These are phyloP conservation scores for Nebria ingens DNA, from an alignment of 1,140 invertebrate species.

Conservation along the genomic window DNA sequence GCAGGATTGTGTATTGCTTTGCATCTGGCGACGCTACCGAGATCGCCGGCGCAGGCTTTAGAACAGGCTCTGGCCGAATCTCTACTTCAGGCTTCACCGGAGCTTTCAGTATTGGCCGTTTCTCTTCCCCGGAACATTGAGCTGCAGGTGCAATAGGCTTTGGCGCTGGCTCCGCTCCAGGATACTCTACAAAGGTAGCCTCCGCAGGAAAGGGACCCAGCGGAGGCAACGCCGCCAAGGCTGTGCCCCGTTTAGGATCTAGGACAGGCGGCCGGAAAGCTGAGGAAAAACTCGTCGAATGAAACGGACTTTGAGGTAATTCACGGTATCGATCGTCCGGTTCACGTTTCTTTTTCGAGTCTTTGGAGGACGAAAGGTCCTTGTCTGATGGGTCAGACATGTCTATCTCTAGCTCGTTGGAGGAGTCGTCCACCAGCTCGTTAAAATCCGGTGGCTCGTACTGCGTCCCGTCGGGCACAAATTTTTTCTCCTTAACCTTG, in stretches of 20 bases:
- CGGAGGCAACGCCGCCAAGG: slow-evolving; percentile 40
- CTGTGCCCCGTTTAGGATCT: slow-evolving; percentile 36
- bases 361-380: slow-evolving; percentile 36
- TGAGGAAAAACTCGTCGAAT: slow-evolving; percentile 45
- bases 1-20: slow-evolving; percentile 73
- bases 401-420: slow-evolving; percentile 67
- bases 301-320: slow-evolving; percentile 11
- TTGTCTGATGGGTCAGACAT: slow-evolving; percentile 52
- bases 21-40: slow-evolving; percentile 43
- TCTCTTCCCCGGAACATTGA: slow-evolving; percentile 35
- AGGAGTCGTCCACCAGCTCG: slow-evolving; percentile 67
- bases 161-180: slow-evolving; percentile 31
- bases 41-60: slow-evolving; percentile 19
- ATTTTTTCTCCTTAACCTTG: slow-evolving; percentile 28
- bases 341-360: slow-evolving; percentile 37
- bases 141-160: slow-evolving; percentile 33
- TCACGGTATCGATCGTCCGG: slow-evolving; percentile 34
- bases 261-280: slow-evolving; percentile 61
- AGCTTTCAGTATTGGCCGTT: slow-evolving; percentile 26
- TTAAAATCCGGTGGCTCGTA: slow-evolving; percentile 67
- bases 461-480: slow-evolving; percentile 35
- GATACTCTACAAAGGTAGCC: slow-evolving; percentile 53
- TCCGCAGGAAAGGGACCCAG: slow-evolving; percentile 50
- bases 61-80: slow-evolving; percentile 13
- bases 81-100: slow-evolving; percentile 17